These are phyloP conservation scores for Hippocampus zosterae DNA, from an alignment of 2,113 vertebrate genomes.

Conservation along the genomic window DNA sequence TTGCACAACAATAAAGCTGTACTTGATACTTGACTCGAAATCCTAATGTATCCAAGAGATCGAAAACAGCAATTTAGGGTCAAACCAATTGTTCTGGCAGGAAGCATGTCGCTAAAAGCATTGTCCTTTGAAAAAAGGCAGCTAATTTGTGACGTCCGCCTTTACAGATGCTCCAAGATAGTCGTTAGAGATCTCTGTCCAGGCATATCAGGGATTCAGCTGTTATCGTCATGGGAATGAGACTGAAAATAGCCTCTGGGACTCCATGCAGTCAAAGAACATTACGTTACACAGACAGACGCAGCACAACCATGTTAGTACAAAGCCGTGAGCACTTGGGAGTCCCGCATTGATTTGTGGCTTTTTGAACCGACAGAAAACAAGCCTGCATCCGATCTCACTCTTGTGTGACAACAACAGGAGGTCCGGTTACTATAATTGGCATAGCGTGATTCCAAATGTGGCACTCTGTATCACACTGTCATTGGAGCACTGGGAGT, in stretches of 20 bases:
- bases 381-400: conserved; percentile 19
- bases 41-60: conserved; percentile 4
- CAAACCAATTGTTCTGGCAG: conserved; percentile 28
- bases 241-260: conserved; percentile 50
- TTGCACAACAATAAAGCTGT: too few species aligned
- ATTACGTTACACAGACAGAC: conserved; percentile 24
- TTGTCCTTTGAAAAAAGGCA: conserved; percentile 20
- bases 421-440: conserved; percentile 46
- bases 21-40: background rate
- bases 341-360: conserved; percentile 42
- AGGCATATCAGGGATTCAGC: conserved; percentile 33
- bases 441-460: conserved; percentile 31
- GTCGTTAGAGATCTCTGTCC: conserved; percentile 19
- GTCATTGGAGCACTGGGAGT: conserved; percentile 13
- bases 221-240: conserved; percentile 33
- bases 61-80: conserved; percentile 18
- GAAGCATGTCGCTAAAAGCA: conserved; percentile 19
- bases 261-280: conserved; percentile 30
- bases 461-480: conserved; percentile 14
- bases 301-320: conserved; percentile 37
- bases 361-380: conserved; percentile 40
- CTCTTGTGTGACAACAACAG: conserved; percentile 32
- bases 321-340: conserved; percentile 21
- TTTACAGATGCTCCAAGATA: conserved; percentile 29
- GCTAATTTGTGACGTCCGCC: conserved; percentile 11